Percentiles rank a stretch among this genome's conserved stretches.
phyloP scores from a whole-genome alignment of 2,797 vertebrate species.

The Rhabdomys pumilio region DNA sequence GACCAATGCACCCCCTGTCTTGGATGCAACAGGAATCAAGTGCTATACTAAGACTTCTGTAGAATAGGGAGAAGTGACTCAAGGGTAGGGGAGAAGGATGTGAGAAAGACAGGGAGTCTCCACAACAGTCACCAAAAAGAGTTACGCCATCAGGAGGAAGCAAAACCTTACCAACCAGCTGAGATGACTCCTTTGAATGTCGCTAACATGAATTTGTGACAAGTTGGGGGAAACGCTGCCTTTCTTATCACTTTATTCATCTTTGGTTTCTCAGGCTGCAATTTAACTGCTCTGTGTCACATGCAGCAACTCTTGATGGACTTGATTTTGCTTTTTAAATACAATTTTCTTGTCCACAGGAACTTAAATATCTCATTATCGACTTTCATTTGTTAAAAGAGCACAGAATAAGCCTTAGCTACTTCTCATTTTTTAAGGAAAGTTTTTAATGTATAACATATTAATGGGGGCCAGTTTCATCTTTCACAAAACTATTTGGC shows the following conservation, averaged over 20 bases:
- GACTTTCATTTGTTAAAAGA: constrained; percentile 25
- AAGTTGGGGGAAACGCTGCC: neutral
- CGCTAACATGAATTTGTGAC: neutral
- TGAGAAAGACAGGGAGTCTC: neutral
- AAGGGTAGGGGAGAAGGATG: rapidly evolving
- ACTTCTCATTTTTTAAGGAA: neutral
- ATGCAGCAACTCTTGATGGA: neutral
- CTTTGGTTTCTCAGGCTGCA: neutral
- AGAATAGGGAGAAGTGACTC: neutral
- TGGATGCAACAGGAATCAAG: neutral
- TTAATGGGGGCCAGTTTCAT: neutral
- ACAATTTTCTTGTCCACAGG: neutral
- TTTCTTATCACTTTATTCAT: neutral
- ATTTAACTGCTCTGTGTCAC: neutral
- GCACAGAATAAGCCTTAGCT: neutral
- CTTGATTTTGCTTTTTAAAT: constrained; percentile 19
- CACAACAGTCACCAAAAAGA: neutral
- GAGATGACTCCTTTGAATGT: neutral
- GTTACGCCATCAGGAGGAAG: neutral
- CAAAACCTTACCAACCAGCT: neutral
- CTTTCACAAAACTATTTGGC: neutral
- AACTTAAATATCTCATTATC: neutral
- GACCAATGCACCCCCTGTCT: rapidly evolving
- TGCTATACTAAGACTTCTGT: neutral
- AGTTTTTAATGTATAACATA: neutral